These are phyloP conservation scores for Ciconia stormi DNA, from an alignment of 2,113 vertebrate species.

Conservation along the genomic window DNA sequence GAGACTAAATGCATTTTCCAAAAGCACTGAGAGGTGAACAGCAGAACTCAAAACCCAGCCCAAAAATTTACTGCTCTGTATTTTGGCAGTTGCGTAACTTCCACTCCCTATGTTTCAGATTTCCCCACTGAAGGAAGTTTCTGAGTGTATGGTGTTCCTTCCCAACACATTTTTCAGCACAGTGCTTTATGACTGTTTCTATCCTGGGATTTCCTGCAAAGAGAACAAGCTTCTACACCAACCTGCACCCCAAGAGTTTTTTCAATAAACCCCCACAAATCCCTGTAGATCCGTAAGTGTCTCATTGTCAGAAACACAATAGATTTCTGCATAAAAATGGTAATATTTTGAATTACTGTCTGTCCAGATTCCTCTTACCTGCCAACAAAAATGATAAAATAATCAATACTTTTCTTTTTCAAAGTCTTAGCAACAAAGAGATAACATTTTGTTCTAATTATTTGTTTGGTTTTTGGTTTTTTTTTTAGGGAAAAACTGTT, in stretches of 20 bases:
- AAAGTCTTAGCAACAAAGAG: constrained; percentile 36
- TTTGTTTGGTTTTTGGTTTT: background rate
- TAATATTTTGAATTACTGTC: constrained; percentile 55
- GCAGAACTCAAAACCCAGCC: background rate
- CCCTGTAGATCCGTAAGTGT: constrained; percentile 1
- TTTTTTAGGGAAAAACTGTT: background rate
- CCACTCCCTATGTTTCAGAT: background rate
- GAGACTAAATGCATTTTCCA: background rate
- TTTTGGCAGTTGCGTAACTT: background rate
- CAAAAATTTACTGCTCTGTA: background rate
- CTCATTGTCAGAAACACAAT: constrained; percentile 42
- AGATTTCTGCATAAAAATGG: constrained; percentile 22
- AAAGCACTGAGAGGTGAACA: rapidly evolving
- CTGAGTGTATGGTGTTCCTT: background rate
- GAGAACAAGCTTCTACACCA: background rate
- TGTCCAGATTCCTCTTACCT: constrained; percentile 49
- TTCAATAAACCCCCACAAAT: constrained; percentile 38
- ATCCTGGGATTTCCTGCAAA: background rate
- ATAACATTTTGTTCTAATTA: background rate
- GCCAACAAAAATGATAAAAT: constrained; percentile 61
- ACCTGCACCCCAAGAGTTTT: background rate
- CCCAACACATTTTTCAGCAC: background rate
- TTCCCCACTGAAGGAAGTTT: background rate
- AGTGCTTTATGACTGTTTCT: background rate
- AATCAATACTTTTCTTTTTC: constrained; percentile 66